Evolutionary conservation across 2,113 vertebrate genomes (phyloP), one percentile per base, ranked within the genome.

Genomic region (Procavia capensis): DNA sequence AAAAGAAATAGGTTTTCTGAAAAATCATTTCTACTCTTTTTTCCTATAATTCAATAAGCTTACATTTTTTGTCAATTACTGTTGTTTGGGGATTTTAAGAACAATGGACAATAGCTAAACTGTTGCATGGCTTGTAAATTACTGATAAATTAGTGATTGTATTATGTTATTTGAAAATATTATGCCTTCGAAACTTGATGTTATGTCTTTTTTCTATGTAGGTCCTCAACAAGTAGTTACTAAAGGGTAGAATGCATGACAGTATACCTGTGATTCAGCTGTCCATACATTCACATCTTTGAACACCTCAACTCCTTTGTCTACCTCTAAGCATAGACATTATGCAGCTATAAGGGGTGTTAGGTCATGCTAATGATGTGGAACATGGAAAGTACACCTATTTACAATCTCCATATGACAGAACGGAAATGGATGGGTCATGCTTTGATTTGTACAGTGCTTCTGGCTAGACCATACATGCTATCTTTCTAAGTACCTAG

Each of bases 371-470:
- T 91, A 90, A 91, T 84, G 43, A 27, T 27, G 24, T 88, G 70
- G 61, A 91, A 90, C 75, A 11, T 81, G 39, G 43, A 96, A 91
- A 85, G 39, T 39, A 64, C 5, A 88, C 9, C 61, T 43, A 50
- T 93, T 90, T 78, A 17, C 22, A 34, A 96, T 91, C 50, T 96
- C 43, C 36, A 29, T 76, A 4, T 83, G 93, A 94, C 57, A 86
- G 22, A 64, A 88, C 59, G 76, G 41, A 90, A 95, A 83, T 90
- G 27, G 29, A 85, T 82, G 41, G 39, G 29, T 76, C 68, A 80
- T 39, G 43, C 59, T 88, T 92, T 92, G 24, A 85, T 96, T 86
- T 94, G 45, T 74, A 39, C 19, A n/a, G 17, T 83, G 88, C 41
- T 57, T 75, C 82, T 63, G 66, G 68, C 68, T 79, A 83, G 85